Conservation (phyloP, 2,113 vertebrate species). For the Notarius quadriscutis region DNA sequence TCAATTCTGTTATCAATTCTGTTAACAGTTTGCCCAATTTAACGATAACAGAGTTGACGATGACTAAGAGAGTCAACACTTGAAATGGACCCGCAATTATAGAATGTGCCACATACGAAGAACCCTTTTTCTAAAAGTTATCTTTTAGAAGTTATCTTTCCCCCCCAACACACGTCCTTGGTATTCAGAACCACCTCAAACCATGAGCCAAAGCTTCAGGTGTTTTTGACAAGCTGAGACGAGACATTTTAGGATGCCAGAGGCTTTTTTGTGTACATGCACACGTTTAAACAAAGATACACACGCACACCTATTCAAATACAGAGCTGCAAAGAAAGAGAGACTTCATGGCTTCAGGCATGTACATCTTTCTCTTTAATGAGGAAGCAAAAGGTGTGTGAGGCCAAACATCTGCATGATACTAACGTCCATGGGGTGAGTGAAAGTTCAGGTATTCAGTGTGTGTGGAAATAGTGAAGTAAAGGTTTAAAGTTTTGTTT, state of each 20-base stretch:
- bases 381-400: slow-evolving; percentile 12
- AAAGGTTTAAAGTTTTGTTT: background rate
- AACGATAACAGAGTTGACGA: too few relatives aligned
- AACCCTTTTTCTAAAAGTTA: background rate
- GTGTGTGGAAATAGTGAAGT: background rate
- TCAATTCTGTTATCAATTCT: too few relatives aligned
- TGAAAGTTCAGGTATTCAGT: background rate
- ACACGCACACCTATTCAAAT: slow-evolving; percentile 3
- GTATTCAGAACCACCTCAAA: slow-evolving; percentile 32
- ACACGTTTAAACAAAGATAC: background rate
- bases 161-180: background rate
- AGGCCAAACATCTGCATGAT: slow-evolving; percentile 29
- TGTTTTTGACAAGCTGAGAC: slow-evolving; percentile 35
- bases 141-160: too few relatives aligned
- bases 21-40: too few relatives aligned
- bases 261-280: slow-evolving; percentile 13
- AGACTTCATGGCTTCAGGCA: slow-evolving; percentile 5
- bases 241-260: slow-evolving; percentile 16
- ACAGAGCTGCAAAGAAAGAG: background rate
- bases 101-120: too few relatives aligned
- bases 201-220: slow-evolving; percentile 27
- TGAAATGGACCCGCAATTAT: too few relatives aligned
- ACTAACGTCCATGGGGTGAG: background rate
- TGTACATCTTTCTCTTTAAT: background rate
- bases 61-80: too few relatives aligned